Base-by-base conservation (phyloP, 2,888 invertebrate genomes). In the Pediacus dermestoides region DNA sequence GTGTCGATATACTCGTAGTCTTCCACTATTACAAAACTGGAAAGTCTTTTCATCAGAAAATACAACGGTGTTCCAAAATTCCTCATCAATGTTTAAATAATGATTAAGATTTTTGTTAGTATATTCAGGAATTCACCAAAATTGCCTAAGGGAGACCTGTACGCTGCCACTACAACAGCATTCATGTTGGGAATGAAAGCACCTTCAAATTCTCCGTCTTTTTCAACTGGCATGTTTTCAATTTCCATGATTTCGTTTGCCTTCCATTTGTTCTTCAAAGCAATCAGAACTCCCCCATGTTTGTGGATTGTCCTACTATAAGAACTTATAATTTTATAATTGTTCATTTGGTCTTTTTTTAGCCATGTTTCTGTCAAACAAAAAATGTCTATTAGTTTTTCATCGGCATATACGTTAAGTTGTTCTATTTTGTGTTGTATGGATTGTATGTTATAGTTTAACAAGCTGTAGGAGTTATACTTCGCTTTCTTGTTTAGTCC, bases 211-310 rank as follows among this genome's bases (percentile, higher is more conserved):
- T 18, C 21, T 18, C 21, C 21, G 6, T 18, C 21, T 18, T 18
- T 18, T 18, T 18, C 21, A 18, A 18, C 21, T 7, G 21, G n/a
- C 21, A 18, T 18, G 21, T 18, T 18, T 18, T 18, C 21, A 18
- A 18, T 18, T 18, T 18, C 21, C n/a, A 7, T 18, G 21, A 18
- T 18, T 7, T 18, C n/a, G 6, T n/a, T 6, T 18, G 21, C 21
- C n/a, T 18, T 18, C 21, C 21, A 18, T 18, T 18, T 18, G 21
- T 18, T 18, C n/a, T 18, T 18, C n/a, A 18, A 6, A 18, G 21
- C 21, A 18, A 18, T 18, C n/a, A 18, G n/a, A n/a, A 18, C 21
- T 18, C 21, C 21, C n/a, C 21, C 21, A 18, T 18, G 21, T 18
- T 18, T 18, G 21, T 7, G n/a, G 21, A n/a, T 18, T 18, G 21